Evolutionary conservation across 2,888 invertebrate genomes (phyloP), one percentile per base, ranked within the genome.

Genomic region (Acleris laterana): DNA sequence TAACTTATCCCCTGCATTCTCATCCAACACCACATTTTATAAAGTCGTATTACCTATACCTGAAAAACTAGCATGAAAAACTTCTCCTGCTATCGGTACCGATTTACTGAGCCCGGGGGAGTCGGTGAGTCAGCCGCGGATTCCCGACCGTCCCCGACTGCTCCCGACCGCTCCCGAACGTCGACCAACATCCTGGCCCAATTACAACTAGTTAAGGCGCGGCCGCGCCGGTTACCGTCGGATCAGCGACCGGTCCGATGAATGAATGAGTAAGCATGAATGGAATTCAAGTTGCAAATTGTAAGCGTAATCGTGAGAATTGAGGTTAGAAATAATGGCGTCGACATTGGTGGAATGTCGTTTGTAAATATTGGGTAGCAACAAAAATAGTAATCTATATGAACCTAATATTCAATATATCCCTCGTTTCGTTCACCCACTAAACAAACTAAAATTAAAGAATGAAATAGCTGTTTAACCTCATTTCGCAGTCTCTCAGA

Each of bases 81-180:
- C 19, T 32, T 20, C 19, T 38, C 17, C 50, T 63, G 59, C 59
- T 59, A 63, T 46, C 46, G 13, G 7, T 48, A 42, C 13, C 13
- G 38, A 32, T 48, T n/a, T 38, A 48, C 52, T 50, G 32, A 32
- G 9, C 32, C 32, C 65, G 60, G 64, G 65, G 60, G 59, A 65
- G 50, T 56, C 65, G 22, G 66, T 57, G 76, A 89, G 89, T 90
- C 73, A 90, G 89, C 89, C 78, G n/a, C 71, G 87, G 89, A 90
- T 90, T 88, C 88, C 87, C 28, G 66, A 56, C 65, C 55, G 60
- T 60, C 53, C 64, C 64, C 59, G 58, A 63, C 63, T 7, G 17
- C 13, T 3, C 44, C 19, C 44, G 63, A 64, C 32, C 59, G 46
- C 32, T 32, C 46, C 62, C 63, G 63, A 56, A 17, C 28, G 19